A percentile compares a stretch with the other conserved stretches of the same genome.
Evolutionary conservation across 2,888 invertebrate species (phyloP).

Genomic region (Ichneumoninae sp.): DNA sequence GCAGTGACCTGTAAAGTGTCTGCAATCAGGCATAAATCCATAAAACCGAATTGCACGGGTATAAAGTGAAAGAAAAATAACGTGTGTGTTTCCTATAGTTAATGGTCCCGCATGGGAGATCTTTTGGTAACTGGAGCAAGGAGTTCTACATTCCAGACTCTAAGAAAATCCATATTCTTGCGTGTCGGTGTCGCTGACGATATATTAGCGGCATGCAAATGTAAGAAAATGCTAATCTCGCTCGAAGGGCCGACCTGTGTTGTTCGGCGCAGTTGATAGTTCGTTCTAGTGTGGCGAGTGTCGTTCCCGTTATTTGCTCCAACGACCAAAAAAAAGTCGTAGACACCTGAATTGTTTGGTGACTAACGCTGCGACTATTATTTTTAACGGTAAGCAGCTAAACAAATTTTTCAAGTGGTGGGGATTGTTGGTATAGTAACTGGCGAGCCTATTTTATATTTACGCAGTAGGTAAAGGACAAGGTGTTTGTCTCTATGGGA

Average conservation of each 20-base stretch:
- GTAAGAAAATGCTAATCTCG: conserved; percentile 77
- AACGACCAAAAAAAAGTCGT: neutral
- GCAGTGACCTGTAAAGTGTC: neutral
- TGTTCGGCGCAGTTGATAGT: conserved; percentile 57
- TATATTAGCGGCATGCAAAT: conserved; percentile 72
- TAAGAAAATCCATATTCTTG: conserved; percentile 74
- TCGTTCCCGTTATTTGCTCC: conserved; percentile 14
- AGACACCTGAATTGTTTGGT: neutral
- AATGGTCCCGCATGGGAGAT: neutral
- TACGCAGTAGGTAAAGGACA: neutral
- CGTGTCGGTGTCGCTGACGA: conserved; percentile 67
- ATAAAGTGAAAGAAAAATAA: neutral
- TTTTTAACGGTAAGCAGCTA: neutral
- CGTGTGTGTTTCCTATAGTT: conserved; percentile 11
- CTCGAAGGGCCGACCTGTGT: conserved; percentile 53
- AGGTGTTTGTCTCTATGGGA: conserved; percentile 23
- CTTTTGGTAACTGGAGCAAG: conserved; percentile 33
- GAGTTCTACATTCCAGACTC: conserved; percentile 16
- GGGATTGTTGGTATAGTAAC: neutral
- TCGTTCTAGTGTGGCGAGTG: conserved; percentile 14
- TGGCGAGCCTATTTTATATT: neutral
- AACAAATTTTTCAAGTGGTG: neutral
- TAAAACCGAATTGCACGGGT: neutral
- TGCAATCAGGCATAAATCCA: neutral
- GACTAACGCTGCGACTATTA: neutral